These are phyloP conservation scores for Microtus pennsylvanicus DNA, from an alignment of 2,113 vertebrate genomes.

Conservation along the genomic window DNA sequence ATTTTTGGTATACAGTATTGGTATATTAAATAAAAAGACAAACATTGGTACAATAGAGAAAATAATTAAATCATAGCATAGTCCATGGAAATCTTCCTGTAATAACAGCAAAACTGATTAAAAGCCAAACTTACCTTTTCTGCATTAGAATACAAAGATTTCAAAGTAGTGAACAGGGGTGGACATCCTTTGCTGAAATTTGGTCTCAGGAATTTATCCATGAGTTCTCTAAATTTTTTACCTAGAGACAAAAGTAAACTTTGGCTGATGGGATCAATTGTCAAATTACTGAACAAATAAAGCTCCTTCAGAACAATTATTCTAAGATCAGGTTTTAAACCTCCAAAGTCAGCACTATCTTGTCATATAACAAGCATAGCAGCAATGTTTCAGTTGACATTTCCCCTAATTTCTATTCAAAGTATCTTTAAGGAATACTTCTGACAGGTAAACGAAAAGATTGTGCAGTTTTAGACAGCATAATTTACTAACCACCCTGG, in stretches of 20 bases:
- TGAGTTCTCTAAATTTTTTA: constrained; percentile 90
- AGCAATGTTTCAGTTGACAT: constrained; percentile 3
- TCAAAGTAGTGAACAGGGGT: constrained; percentile 91
- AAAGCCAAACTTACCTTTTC: constrained; percentile 90
- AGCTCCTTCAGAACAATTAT: constrained; percentile 48
- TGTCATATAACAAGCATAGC: constrained; percentile 10
- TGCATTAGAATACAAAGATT: constrained; percentile 89
- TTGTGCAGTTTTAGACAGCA: background rate
- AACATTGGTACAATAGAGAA: constrained; percentile 54
- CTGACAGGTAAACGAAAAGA: constrained; percentile 12
- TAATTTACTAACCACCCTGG: background rate
- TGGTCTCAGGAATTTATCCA: constrained; percentile 89
- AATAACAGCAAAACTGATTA: constrained; percentile 80
- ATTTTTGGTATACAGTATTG: constrained; percentile 12
- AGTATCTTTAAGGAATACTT: constrained; percentile 34
- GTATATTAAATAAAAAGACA: constrained; percentile 36
- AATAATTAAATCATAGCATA: constrained; percentile 42
- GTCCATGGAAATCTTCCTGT: constrained; percentile 48
- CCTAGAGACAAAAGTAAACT: constrained; percentile 87
- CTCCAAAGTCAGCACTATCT: background rate
- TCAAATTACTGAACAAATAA: constrained; percentile 68
- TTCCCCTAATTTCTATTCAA: constrained; percentile 7
- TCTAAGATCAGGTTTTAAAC: background rate
- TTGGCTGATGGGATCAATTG: constrained; percentile 70
- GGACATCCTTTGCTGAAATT: constrained; percentile 91